Conservation (phyloP, 2,797 vertebrate species). For the Poeciliopsis infans region DNA sequence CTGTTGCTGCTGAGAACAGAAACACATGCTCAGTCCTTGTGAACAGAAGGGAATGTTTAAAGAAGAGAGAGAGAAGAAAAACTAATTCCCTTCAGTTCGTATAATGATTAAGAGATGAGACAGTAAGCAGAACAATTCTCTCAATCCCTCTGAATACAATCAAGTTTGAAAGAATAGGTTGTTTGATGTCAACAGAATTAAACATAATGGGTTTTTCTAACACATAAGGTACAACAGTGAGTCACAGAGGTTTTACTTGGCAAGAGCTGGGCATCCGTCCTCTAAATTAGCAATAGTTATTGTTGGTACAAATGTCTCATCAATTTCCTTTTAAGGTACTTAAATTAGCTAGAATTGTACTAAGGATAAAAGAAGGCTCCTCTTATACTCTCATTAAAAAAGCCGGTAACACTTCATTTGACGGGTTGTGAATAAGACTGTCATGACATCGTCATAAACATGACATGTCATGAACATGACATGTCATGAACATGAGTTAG, state of each 20-base stretch:
- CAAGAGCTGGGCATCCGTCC: neutral
- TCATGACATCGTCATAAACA: no score
- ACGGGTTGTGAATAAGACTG: no score
- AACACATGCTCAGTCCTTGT: conserved; percentile 11
- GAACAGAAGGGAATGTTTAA: conserved; percentile 1
- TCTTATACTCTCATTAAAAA: neutral
- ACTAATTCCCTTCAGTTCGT: neutral
- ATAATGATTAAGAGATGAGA: neutral
- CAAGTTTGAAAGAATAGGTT: neutral
- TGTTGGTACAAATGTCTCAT: neutral
- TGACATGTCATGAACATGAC: no score
- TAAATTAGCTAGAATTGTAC: neutral
- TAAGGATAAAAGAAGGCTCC: neutral
- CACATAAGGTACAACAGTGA: neutral
- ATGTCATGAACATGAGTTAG: no score
- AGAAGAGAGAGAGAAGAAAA: neutral
- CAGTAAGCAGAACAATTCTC: neutral
- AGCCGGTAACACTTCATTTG: no score
- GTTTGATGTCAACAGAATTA: neutral
- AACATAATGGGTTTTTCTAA: neutral
- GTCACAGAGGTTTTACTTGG: neutral
- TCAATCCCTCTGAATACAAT: neutral
- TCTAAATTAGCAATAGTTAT: conserved; percentile 17
- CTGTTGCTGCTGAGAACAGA: neutral
- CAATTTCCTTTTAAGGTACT: neutral